Conservation (phyloP, 2,797 vertebrate genomes). For the Liasis olivaceus region DNA sequence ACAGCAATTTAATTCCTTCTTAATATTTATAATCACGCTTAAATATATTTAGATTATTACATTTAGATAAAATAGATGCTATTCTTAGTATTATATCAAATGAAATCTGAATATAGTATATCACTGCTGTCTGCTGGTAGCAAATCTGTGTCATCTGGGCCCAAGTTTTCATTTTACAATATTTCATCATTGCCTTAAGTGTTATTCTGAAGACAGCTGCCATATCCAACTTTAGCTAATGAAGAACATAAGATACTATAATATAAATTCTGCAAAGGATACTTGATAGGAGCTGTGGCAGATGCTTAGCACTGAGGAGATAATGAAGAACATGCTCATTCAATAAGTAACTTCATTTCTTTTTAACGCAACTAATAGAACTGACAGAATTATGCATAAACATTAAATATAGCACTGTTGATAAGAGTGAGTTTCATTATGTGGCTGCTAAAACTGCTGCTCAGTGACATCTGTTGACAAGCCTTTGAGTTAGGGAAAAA, state of each 20-base stretch:
- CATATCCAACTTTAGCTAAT: slow-evolving; percentile 66
- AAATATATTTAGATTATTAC: slow-evolving; percentile 1
- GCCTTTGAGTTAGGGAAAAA: slow-evolving; percentile 32
- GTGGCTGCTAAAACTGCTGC: slow-evolving; percentile 58
- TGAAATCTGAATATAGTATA: slow-evolving; percentile 15
- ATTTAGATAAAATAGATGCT: slow-evolving; percentile 41
- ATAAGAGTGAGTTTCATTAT: slow-evolving; percentile 1
- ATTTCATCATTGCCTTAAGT: slow-evolving; percentile 54
- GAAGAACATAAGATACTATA: slow-evolving; percentile 65
- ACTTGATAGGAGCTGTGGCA: slow-evolving; percentile 69
- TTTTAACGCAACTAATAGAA: slow-evolving; percentile 46
- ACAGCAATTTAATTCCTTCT: slow-evolving; percentile 14
- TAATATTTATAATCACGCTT: not conserved
- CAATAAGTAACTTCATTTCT: slow-evolving; percentile 70
- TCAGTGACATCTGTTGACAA: not conserved
- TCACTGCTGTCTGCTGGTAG: slow-evolving; percentile 30
- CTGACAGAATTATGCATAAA: slow-evolving; percentile 31
- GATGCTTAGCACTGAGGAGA: slow-evolving; percentile 67
- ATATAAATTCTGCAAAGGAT: slow-evolving; percentile 64
- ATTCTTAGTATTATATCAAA: slow-evolving; percentile 12
- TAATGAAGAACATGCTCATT: slow-evolving; percentile 71
- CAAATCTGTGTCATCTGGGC: slow-evolving; percentile 41
- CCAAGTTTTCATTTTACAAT: slow-evolving; percentile 57
- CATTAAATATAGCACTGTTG: slow-evolving; percentile 26
- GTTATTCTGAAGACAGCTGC: slow-evolving; percentile 67